Percentiles rank a stretch among this genome's conserved stretches.
Conservation (phyloP, 2,797 vertebrate genomes). For the Dendrocincla fuliginosa region DNA sequence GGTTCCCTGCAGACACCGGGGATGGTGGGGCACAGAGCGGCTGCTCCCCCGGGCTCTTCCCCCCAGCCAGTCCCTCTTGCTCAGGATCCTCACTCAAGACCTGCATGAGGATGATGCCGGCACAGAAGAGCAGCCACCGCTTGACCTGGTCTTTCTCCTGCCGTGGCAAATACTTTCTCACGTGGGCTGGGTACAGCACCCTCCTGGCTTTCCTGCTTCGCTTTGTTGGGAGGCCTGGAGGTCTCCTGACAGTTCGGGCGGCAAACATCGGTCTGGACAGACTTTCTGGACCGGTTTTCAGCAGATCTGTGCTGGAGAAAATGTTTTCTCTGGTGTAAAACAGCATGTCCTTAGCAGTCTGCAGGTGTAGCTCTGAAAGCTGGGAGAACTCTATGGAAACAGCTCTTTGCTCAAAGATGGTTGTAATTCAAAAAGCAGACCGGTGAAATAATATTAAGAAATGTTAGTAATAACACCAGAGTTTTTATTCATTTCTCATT, state of each 20-base stretch:
- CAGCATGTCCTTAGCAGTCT: slow-evolving; percentile 5
- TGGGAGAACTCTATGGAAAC: background rate
- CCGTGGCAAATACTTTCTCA: slow-evolving; percentile 41
- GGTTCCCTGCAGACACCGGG: background rate
- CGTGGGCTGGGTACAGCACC: slow-evolving; percentile 58
- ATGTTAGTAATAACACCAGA: background rate
- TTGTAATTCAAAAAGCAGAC: background rate
- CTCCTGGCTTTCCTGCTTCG: slow-evolving; percentile 47
- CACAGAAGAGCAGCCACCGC: slow-evolving; percentile 48
- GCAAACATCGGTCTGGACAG: background rate
- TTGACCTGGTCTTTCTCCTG: slow-evolving; percentile 38
- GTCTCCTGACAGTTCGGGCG: background rate
- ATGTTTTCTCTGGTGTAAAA: background rate
- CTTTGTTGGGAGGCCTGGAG: background rate
- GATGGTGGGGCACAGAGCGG: background rate
- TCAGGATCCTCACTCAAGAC: background rate
- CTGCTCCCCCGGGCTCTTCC: background rate
- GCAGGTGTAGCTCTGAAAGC: background rate
- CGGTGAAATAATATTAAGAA: background rate
- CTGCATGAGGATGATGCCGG: slow-evolving; percentile 40
- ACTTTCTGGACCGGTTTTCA: slow-evolving; percentile 9
- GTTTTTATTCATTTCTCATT: background rate
- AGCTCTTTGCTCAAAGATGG: background rate
- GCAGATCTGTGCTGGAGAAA: slow-evolving; percentile 5
- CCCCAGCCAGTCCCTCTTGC: background rate